Base-by-base conservation (phyloP, 1,140 invertebrate genomes). In the Pissodes strobi region DNA sequence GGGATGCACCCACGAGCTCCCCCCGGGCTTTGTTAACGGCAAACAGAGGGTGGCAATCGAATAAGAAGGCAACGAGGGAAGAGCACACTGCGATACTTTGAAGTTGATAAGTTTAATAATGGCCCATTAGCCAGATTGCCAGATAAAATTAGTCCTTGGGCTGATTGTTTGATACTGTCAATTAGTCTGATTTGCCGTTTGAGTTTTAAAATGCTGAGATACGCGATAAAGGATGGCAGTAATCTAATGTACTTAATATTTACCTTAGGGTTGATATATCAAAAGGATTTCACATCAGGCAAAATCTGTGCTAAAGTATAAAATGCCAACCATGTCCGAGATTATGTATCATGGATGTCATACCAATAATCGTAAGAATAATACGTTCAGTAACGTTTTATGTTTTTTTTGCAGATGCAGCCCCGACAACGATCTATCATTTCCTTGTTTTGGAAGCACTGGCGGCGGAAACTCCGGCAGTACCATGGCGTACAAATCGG, bases 401-500 rank as follows among this genome's bases (percentile, higher is more conserved):
- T n/a, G n/a, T n/a, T n/a, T 59, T 21, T 19, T 1, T 51, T 80
- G 13, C 76, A 83, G 82, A 77, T 82, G 81, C 78, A 80, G 78
- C 72, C 79, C 81, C 30, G 81, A 82, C 59, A 78, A 79, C 66
- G 81, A 82, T 66, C 72, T 84, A 68, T 81, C 82, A 49, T 85
- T 85, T 73, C 80, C 82, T 37, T 79, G 81, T 15, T 83, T 85
- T 71, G 79, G 80, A 68, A 75, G 77, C 25, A 78, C 80, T 53
- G 83, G 82, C 70, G 81, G 81, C 38, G 80, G 81, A 65, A 65
- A 65, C 45, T 52, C 63, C 21, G 56, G 61, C 2, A 74, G 76
- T 27, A 76, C 78, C 2, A 85, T 87, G 84, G 82, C 84, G 30
- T 82, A 84, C 64, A 85, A 80, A 53, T 76, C 77, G 10, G 71